These are phyloP conservation scores for Chrysolina americana DNA, from an alignment of 2,888 invertebrate genomes.

Conservation along the genomic window DNA sequence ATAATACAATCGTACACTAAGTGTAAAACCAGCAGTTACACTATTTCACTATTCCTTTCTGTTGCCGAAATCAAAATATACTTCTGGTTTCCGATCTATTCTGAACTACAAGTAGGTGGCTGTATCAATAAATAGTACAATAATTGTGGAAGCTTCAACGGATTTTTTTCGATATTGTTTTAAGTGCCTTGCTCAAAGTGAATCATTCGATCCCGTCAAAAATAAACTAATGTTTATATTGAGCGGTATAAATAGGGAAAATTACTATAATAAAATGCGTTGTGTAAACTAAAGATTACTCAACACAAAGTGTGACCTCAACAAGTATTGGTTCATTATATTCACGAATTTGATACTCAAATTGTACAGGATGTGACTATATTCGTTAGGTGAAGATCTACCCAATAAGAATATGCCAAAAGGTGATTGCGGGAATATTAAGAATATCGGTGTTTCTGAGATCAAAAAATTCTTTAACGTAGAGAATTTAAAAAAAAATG, in stretches of 20 bases:
- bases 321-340: slow-evolving; percentile 8
- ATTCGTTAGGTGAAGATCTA: no score
- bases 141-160: slow-evolving; percentile 5
- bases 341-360: background rate
- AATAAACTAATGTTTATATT: slow-evolving; percentile 44
- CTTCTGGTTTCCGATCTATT: background rate
- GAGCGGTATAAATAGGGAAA: slow-evolving; percentile 42
- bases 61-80: slow-evolving; percentile 20
- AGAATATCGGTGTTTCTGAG: no score
- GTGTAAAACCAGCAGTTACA: background rate
- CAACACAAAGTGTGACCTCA: slow-evolving; percentile 26
- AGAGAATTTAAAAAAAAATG: no score
- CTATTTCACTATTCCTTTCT: background rate
- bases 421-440: no score
- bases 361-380: background rate
- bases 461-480: no score
- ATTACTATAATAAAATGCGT: slow-evolving; percentile 39
- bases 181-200: slow-evolving; percentile 30
- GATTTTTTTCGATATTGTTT: slow-evolving; percentile 6
- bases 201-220: slow-evolving; percentile 40
- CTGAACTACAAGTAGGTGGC: slow-evolving; percentile 15
- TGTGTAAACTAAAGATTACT: slow-evolving; percentile 34
- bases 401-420: no score
- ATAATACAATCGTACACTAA: background rate
- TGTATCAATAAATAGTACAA: slow-evolving; percentile 21